Conservation (phyloP, 2,113 vertebrate species). For the Erythrocebus patas region DNA sequence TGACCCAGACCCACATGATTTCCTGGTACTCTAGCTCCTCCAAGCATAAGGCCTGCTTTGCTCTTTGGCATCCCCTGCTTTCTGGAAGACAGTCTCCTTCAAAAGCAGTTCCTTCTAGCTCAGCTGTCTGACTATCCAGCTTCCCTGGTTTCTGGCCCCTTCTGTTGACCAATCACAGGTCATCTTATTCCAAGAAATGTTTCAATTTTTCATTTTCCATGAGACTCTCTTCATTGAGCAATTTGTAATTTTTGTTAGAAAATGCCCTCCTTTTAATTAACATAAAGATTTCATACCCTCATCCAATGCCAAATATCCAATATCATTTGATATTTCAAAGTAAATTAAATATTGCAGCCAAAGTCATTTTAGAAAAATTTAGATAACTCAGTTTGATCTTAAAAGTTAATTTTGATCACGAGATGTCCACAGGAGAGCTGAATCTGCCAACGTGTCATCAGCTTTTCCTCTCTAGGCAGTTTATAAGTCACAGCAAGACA, state of each 20-base stretch:
- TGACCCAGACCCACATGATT: not conserved
- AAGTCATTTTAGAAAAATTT: not conserved
- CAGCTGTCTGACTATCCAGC: too few species aligned
- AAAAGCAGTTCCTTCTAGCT: not conserved
- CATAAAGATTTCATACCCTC: not conserved
- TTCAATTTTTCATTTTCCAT: not conserved
- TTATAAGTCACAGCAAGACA: not conserved
- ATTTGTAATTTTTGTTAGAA: not conserved
- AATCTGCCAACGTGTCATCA: not conserved
- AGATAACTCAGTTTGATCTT: not conserved
- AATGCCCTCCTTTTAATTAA: not conserved
- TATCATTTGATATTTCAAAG: not conserved
- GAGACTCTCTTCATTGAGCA: not conserved
- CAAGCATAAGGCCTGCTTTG: not conserved
- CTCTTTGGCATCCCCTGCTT: not conserved
- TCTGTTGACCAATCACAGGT: not conserved
- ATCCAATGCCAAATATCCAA: not conserved
- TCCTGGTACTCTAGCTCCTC: not conserved
- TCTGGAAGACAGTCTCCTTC: not conserved
- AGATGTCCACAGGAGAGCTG: not conserved
- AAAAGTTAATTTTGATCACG: not conserved
- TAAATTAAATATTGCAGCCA: not conserved
- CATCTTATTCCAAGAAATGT: not conserved
- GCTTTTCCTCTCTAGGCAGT: not conserved
- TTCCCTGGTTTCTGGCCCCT: too few species aligned